Conservation (phyloP, 2,113 vertebrate species). For the Labeo catla region DNA sequence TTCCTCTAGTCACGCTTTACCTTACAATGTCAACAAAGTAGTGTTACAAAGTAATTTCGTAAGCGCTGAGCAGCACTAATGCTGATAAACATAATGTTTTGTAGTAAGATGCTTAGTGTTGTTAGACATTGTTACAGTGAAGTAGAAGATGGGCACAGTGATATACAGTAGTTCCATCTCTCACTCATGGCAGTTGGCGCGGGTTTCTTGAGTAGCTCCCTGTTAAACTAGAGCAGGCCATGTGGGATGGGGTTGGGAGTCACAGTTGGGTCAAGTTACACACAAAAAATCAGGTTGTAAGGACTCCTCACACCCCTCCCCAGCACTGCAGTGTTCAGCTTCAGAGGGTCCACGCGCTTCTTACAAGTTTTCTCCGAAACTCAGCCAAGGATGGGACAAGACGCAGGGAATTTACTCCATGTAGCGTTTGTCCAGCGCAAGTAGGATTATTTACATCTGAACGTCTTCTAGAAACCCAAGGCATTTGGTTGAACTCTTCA, state of each 20-base stretch:
- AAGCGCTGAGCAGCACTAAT: neutral
- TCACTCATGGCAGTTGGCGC: constrained; percentile 38
- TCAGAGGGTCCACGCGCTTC: constrained; percentile 66
- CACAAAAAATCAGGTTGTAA: constrained; percentile 66
- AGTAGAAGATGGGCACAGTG: neutral
- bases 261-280: constrained; percentile 72
- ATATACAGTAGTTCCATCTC: constrained; percentile 26
- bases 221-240: constrained; percentile 28
- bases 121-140: neutral
- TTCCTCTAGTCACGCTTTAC: constrained; percentile 13
- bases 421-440: neutral
- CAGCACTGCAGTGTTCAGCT: constrained; percentile 71
- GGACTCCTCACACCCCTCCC: constrained; percentile 76
- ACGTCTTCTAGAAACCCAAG: neutral
- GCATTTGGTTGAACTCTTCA: neutral
- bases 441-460: constrained; percentile 25
- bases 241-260: constrained; percentile 65
- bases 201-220: neutral
- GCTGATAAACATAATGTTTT: constrained; percentile 18
- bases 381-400: constrained; percentile 70
- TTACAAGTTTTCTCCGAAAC: constrained; percentile 58
- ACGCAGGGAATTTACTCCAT: constrained; percentile 42
- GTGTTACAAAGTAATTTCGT: neutral
- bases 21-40: neutral
- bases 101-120: neutral